These are phyloP conservation scores for Phyllopteryx taeniolatus DNA, from an alignment of 2,113 vertebrate species.

Conservation along the genomic window DNA sequence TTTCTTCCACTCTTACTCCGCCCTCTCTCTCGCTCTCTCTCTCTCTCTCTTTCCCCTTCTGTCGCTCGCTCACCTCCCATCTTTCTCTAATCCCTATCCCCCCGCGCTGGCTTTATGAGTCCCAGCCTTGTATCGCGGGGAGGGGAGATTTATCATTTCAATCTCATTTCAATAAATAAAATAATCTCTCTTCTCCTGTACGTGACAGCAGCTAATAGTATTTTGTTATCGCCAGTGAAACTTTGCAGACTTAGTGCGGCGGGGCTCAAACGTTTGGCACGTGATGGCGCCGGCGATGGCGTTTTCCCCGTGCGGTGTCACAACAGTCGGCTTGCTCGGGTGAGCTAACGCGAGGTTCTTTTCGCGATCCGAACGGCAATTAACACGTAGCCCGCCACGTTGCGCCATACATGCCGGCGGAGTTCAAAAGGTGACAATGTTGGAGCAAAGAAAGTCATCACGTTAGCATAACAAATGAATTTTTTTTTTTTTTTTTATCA, in stretches of 20 bases:
- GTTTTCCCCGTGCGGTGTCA: constrained; percentile 16
- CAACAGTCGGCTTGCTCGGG: constrained; percentile 31
- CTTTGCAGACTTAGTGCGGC: constrained; percentile 75
- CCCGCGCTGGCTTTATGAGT: constrained; percentile 91
- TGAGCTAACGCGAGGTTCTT: background rate
- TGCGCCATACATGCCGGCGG: too few species aligned
- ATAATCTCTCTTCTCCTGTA: constrained; percentile 84
- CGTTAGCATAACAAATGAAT: too few species aligned
- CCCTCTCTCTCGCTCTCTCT: constrained; percentile 48
- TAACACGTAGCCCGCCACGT: too few species aligned
- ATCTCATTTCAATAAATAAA: constrained; percentile 99
- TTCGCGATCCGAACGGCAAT: background rate
- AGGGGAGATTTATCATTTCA: constrained; percentile 89
- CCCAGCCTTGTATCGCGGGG: constrained; percentile 95
- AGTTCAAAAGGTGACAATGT: too few species aligned
- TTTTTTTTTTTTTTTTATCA: too few species aligned
- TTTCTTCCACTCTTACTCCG: constrained; percentile 79
- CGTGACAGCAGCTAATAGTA: constrained; percentile 91
- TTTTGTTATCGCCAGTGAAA: constrained; percentile 90
- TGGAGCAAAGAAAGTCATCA: too few species aligned
- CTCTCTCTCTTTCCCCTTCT: constrained; percentile 34
- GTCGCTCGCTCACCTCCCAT: constrained; percentile 70
- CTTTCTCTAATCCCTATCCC: constrained; percentile 86
- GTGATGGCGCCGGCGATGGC: constrained; percentile 34
- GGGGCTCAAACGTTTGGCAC: constrained; percentile 53